Evolutionary conservation across 35 echinoderm and acorn worm genomes (phyloP), one percentile per base, ranked within the genome.

Genomic region (Diadema setosum): DNA sequence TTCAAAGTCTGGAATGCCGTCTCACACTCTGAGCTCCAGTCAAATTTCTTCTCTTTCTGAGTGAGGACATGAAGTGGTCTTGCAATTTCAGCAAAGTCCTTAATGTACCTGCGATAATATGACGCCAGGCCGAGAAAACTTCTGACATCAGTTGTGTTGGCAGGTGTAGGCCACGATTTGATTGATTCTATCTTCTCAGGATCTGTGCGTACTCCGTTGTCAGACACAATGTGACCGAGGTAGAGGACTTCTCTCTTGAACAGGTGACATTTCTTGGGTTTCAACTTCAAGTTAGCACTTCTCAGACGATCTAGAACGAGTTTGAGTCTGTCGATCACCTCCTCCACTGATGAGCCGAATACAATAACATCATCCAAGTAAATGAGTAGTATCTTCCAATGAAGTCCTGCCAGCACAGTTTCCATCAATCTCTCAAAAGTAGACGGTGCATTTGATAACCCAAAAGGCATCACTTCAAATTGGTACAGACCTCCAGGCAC

Each of bases 331-430:
- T 3, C 46, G 37, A 93, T 26, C 20, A 89, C 86, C 5, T 89
- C 86, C 18, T 94, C 78, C 44, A 94, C 84, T 44, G 86, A 85
- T 31, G 11, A 42, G 2, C 86, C 89, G 33, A 85, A 94, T 0
- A 86, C 73, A 3, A 96, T 80, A 29, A 96, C 81, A 31, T 96
- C 89, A 55, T 95, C 93, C 39, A 95, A 84, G 18, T 95, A 95
- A 1, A 95, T 25, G 2, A 95, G 44, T 7, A 95, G 27, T 21
- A 88, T 23, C 8, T 45, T 40, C 6, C 92, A 43, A 26, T 92
- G 85, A 45, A 90, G 42, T 42, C 93, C 94, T 4, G 82, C 94
- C 40, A 92, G 83, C 20, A 85, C 39, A 4, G 78, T 3, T 32
- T 91, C 87, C 86, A 97, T 92, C 2, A 89, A 34, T 5, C 90